Evolutionary conservation across 2,113 vertebrate genomes (phyloP).

Genomic region (Sander vitreus): DNA sequence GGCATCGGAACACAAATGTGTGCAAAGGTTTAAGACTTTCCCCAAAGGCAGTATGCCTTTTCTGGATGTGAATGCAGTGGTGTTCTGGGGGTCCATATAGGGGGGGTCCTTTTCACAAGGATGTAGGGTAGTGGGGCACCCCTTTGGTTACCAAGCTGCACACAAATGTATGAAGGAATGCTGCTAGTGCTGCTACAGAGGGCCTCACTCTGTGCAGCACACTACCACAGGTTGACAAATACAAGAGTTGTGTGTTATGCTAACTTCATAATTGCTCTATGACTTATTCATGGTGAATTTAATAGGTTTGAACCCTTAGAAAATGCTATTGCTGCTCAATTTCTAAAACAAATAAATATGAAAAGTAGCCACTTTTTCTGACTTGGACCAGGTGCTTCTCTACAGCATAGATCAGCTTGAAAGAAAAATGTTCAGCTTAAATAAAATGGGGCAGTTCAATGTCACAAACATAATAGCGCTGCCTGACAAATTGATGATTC

Average conservation of each 20-base stretch:
- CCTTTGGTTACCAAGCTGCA: slow-evolving; percentile 79
- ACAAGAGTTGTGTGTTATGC: slow-evolving; percentile 1
- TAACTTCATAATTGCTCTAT: slow-evolving; percentile 24
- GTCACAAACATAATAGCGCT: background rate
- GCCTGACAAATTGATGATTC: background rate
- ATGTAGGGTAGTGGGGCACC: slow-evolving; percentile 82
- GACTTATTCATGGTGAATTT: slow-evolving; percentile 40
- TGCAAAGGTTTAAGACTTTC: slow-evolving; percentile 35
- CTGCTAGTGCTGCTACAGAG: slow-evolving; percentile 61
- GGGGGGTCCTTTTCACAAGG: slow-evolving; percentile 56
- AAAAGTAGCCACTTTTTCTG: background rate
- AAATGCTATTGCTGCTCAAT: background rate
- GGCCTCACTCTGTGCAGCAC: slow-evolving; percentile 12
- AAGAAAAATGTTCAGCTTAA: background rate
- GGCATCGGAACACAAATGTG: slow-evolving; percentile 22
- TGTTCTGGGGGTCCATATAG: slow-evolving; percentile 30
- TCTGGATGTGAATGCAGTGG: slow-evolving; percentile 55
- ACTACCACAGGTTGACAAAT: slow-evolving; percentile 4
- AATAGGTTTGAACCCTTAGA: background rate
- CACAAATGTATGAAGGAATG: slow-evolving; percentile 72
- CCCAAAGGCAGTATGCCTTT: slow-evolving; percentile 20
- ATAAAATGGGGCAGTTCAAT: background rate
- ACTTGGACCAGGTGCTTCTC: background rate
- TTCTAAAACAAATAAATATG: background rate
- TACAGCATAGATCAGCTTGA: background rate